A percentile compares a stretch with the other conserved stretches of the same genome.
These are phyloP conservation scores for Standfussiana lucernea DNA, from an alignment of 2,888 invertebrate genomes.

Conservation along the genomic window DNA sequence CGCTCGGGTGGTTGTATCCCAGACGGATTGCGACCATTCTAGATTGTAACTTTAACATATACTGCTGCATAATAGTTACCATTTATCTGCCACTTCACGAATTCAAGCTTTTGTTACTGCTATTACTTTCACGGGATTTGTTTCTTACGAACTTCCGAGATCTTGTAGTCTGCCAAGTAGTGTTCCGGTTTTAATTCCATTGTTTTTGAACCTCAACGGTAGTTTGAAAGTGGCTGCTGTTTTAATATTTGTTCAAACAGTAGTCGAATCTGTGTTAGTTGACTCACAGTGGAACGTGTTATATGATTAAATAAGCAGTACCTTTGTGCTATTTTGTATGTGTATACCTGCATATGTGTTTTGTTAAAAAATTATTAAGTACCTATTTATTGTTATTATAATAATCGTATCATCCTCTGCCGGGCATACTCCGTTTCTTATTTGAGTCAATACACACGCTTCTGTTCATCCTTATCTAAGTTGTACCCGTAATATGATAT, in stretches of 20 bases:
- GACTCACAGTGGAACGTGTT: not conserved
- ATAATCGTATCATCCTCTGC: not conserved
- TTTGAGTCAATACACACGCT: not conserved
- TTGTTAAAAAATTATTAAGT: not conserved
- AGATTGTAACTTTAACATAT: conserved; percentile 42
- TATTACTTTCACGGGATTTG: conserved; percentile 28
- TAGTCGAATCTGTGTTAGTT: not conserved
- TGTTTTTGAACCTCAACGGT: not conserved
- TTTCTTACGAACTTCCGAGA: conserved; percentile 24
- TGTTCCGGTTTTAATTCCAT: conserved; percentile 1
- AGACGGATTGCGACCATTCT: conserved; percentile 44
- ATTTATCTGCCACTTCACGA: conserved; percentile 45
- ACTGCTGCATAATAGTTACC: conserved; percentile 48
- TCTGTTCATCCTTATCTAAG: not conserved
- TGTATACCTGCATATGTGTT: not conserved
- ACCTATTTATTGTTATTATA: not conserved
- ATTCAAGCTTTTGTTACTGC: conserved; percentile 32
- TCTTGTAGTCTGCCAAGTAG: conserved; percentile 10
- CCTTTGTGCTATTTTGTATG: not conserved
- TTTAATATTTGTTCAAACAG: not conserved
- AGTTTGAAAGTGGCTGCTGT: not conserved
- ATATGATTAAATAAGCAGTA: not conserved
- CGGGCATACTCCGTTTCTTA: not conserved
- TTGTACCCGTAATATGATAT: not conserved
- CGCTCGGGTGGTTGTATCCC: not conserved